Evolutionary conservation across 2,888 invertebrate genomes (phyloP).

Genomic region (Salpingus planirostris): DNA sequence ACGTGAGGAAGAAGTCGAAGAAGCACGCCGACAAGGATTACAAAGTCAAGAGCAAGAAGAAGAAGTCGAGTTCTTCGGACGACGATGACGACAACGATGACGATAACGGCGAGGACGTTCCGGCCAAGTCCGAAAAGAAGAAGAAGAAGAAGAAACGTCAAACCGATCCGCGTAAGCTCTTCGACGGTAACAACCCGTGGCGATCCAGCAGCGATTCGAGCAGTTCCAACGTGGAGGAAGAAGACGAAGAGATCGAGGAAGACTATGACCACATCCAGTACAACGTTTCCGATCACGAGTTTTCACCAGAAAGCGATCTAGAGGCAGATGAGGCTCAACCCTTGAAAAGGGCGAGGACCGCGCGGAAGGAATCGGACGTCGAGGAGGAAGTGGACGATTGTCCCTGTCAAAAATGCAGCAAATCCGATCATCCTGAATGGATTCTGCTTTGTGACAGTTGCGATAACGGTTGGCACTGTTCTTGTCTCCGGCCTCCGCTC

Average conservation of each 20-base stretch:
- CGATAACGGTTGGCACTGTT: constrained; percentile 96
- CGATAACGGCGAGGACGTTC: constrained; percentile 6
- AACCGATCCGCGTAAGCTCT: constrained; percentile 38
- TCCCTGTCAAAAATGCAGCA: constrained; percentile 82
- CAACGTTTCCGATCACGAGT: constrained; percentile 83
- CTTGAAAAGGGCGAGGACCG: constrained; percentile 73
- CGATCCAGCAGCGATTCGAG: constrained; percentile 50
- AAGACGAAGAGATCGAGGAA: constrained; percentile 19
- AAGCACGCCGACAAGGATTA: constrained; percentile 25
- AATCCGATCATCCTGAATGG: constrained; percentile 93
- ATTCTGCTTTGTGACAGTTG: constrained; percentile 93
- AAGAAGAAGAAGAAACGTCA: constrained; percentile 41
- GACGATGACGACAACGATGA: constrained; percentile 9
- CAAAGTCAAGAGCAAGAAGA: constrained; percentile 32
- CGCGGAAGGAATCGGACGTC: constrained; percentile 52
- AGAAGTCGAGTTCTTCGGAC: constrained; percentile 1
- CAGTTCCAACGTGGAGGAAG: constrained; percentile 35
- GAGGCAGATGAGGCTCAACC: constrained; percentile 67
- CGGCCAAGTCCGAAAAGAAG: constrained; percentile 32
- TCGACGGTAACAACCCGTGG: constrained; percentile 50
- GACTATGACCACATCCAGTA: constrained; percentile 26
- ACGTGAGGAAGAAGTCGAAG: constrained; percentile 15
- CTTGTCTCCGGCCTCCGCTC: constrained; percentile 85
- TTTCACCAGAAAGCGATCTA: constrained; percentile 82
- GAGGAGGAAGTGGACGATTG: constrained; percentile 52